These are phyloP conservation scores for Erythrolamprus reginae DNA, from an alignment of 2,113 vertebrate genomes.

Conservation along the genomic window DNA sequence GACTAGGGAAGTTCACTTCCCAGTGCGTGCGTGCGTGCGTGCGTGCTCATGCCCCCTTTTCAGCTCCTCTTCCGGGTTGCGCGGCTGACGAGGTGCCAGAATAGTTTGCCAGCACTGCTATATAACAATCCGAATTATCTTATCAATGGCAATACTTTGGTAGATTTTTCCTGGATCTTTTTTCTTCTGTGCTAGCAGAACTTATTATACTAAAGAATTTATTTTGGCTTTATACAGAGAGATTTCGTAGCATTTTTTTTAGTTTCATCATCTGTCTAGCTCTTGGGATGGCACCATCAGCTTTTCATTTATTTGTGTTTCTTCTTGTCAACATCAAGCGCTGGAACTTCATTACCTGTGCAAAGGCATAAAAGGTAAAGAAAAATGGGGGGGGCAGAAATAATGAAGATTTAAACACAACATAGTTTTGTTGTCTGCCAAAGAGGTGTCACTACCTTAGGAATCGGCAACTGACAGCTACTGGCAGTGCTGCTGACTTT, in stretches of 20 bases:
- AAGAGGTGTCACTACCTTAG: not conserved
- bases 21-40: too few relatives aligned
- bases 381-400: not conserved
- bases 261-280: slow-evolving; percentile 21
- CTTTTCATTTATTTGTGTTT: slow-evolving; percentile 64
- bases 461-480: not conserved
- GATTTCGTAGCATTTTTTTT: slow-evolving; percentile 53
- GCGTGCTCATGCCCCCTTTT: too few relatives aligned
- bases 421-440: not conserved
- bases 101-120: too few relatives aligned
- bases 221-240: slow-evolving; percentile 34
- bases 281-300: slow-evolving; percentile 24
- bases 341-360: slow-evolving; percentile 58
- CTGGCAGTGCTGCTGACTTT: not conserved
- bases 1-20: too few relatives aligned
- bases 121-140: not conserved
- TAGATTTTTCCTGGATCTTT: too few relatives aligned
- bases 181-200: not conserved
- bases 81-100: too few relatives aligned
- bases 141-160: not conserved
- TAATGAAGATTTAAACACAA: not conserved
- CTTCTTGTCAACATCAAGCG: slow-evolving; percentile 46
- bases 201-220: not conserved
- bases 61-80: too few relatives aligned
- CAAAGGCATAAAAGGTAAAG: slow-evolving; percentile 32